phyloP scores from a whole-genome alignment of 2,113 vertebrate genomes.

The Columbina picui region DNA sequence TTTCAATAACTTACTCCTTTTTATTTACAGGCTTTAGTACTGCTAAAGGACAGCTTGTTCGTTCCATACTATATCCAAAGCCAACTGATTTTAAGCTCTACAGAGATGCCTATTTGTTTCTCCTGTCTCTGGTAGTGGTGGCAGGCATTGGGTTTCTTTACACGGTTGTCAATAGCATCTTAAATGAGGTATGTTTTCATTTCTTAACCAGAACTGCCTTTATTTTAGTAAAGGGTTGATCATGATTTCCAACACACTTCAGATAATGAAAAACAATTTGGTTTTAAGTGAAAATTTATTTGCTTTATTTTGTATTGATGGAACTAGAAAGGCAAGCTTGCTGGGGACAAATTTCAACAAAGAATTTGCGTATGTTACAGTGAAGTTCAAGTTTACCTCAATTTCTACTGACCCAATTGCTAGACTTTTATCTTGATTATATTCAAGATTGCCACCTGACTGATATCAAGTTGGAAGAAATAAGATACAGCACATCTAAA shows the following conservation, averaged over 20 bases:
- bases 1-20: not conserved
- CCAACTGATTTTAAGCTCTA: slow-evolving; percentile 98
- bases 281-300: not conserved
- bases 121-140: slow-evolving; percentile 92
- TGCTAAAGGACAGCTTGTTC: slow-evolving; percentile 95
- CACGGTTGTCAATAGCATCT: slow-evolving; percentile 87
- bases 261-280: not conserved
- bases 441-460: not conserved
- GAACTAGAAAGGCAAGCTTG: not conserved
- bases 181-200: slow-evolving; percentile 81
- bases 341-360: not conserved
- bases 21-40: slow-evolving; percentile 89
- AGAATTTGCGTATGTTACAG: not conserved
- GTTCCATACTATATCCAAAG: slow-evolving; percentile 96
- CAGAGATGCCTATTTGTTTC: slow-evolving; percentile 94
- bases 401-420: not conserved
- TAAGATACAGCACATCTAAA: not conserved
- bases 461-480: not conserved
- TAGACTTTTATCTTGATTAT: not conserved
- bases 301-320: not conserved
- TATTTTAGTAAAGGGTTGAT: not conserved
- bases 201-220: not conserved
- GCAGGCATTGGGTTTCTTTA: slow-evolving; percentile 94
- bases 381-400: not conserved
- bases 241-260: not conserved